A percentile compares a stretch with the other conserved stretches of the same genome.
phyloP scores from a whole-genome alignment of 2,797 vertebrate species.

The Manis pentadactyla region DNA sequence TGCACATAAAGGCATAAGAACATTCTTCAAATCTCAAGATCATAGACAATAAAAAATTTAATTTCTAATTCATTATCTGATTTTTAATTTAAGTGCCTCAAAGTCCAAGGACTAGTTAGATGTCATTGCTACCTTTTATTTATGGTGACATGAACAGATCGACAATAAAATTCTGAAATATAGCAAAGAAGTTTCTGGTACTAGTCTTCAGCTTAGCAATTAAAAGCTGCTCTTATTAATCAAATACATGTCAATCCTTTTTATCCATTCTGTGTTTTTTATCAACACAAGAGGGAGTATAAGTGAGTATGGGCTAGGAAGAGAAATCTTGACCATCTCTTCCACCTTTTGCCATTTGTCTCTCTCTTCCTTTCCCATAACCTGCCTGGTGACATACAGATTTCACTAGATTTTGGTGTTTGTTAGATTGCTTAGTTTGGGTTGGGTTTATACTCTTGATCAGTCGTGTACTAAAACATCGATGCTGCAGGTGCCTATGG shows the following conservation, averaged over 20 bases:
- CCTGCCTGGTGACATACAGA: background rate
- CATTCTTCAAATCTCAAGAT: conserved; percentile 8
- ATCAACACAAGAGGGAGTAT: background rate
- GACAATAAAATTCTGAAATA: background rate
- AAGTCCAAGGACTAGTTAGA: background rate
- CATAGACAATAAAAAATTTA: background rate
- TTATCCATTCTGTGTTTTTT: background rate
- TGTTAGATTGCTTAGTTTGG: background rate
- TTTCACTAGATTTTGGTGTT: background rate
- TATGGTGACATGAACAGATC: background rate
- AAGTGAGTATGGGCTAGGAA: too few relatives aligned
- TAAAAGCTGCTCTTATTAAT: background rate
- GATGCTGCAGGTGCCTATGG: background rate
- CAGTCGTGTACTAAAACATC: background rate
- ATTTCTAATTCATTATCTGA: background rate
- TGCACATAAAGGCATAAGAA: background rate
- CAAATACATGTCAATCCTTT: background rate
- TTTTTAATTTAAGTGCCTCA: background rate
- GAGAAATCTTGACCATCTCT: background rate
- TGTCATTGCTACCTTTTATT: background rate
- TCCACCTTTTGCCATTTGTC: background rate
- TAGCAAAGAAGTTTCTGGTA: background rate
- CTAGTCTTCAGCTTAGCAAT: background rate
- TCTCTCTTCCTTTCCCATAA: background rate
- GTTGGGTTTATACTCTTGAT: background rate